phyloP scores from a whole-genome alignment of 2,888 invertebrate species.

The Megamerina dolium region DNA sequence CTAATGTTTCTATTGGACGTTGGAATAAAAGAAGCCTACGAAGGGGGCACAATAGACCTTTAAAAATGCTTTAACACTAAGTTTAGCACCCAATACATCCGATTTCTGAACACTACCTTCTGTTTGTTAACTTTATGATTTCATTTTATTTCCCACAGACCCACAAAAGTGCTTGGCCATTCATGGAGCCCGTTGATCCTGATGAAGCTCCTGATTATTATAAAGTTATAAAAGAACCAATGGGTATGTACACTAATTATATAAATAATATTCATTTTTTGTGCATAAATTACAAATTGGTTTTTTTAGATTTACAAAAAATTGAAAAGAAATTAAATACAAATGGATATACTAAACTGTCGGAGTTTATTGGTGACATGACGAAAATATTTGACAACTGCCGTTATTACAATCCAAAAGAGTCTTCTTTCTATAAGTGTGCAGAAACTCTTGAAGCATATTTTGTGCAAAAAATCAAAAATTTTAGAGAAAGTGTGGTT shows the following conservation, averaged over 20 bases:
- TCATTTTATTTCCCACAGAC: too few species aligned
- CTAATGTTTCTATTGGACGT: too few species aligned
- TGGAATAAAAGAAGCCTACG: too few species aligned
- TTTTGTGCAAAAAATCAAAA: slow-evolving; percentile 90
- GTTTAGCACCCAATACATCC: too few species aligned
- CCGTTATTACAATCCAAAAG: slow-evolving; percentile 93
- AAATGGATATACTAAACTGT: slow-evolving; percentile 75
- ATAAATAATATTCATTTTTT: neutral
- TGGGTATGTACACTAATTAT: slow-evolving; percentile 67
- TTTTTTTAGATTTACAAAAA: slow-evolving; percentile 79
- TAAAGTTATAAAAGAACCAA: slow-evolving; percentile 90
- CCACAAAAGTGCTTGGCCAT: slow-evolving; percentile 97
- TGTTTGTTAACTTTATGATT: too few species aligned
- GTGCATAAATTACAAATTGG: too few species aligned
- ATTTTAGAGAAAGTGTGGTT: slow-evolving; percentile 76
- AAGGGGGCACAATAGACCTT: too few species aligned
- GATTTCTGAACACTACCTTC: too few species aligned
- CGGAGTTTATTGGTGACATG: slow-evolving; percentile 96
- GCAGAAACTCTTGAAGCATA: slow-evolving; percentile 92
- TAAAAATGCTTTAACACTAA: too few species aligned
- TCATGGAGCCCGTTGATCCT: slow-evolving; percentile 94
- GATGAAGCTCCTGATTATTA: slow-evolving; percentile 96
- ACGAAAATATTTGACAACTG: slow-evolving; percentile 99
- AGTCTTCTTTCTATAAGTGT: slow-evolving; percentile 93
- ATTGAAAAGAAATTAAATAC: slow-evolving; percentile 83